phyloP scores from a whole-genome alignment of 2,797 vertebrate genomes.

The Potorous gilbertii region DNA sequence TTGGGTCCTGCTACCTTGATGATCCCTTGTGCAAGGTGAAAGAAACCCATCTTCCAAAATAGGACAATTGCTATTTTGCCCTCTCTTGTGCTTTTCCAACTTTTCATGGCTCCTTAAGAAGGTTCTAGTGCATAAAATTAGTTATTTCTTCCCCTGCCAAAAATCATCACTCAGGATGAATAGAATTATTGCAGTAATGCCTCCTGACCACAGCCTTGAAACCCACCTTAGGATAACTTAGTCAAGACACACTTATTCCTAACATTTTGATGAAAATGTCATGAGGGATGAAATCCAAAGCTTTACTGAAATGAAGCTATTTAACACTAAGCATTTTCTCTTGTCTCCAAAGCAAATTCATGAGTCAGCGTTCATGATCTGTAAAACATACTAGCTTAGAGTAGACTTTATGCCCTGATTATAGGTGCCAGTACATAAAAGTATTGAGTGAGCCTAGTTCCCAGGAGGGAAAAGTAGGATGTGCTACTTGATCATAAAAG shows the following conservation, averaged over 20 bases:
- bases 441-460: constrained; percentile 40
- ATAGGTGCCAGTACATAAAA: constrained; percentile 16
- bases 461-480: constrained; percentile 58
- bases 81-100: neutral
- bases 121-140: neutral
- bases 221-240: neutral
- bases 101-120: neutral
- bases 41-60: neutral
- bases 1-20: neutral
- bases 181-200: neutral
- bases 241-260: neutral
- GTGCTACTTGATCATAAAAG: constrained; percentile 18
- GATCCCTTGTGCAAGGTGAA: neutral
- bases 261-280: neutral
- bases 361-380: neutral
- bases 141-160: neutral
- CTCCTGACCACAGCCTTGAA: neutral
- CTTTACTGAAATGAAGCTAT: neutral
- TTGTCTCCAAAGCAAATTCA: neutral
- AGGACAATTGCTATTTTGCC: neutral
- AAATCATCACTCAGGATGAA: neutral
- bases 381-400: neutral
- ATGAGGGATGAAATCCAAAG: neutral
- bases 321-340: neutral
- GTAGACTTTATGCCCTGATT: neutral